Evolutionary conservation across 2,888 invertebrate species (phyloP).

Genomic region (Mythimna pallens): DNA sequence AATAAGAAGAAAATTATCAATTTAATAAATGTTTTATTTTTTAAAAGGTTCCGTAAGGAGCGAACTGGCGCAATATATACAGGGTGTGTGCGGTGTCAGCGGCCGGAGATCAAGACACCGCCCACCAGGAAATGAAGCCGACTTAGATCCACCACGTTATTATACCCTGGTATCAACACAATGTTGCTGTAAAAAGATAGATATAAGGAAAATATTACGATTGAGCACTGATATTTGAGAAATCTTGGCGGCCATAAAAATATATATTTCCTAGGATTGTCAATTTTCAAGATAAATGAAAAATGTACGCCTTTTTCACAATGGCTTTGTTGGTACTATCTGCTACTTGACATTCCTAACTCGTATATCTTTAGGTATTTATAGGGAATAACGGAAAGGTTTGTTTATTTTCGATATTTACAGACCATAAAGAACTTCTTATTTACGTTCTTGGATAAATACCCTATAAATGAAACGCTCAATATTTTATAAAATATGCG

Average conservation of each 20-base stretch:
- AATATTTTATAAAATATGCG: too few relatives aligned
- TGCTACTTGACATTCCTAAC: not conserved
- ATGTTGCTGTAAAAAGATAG: constrained; percentile 55
- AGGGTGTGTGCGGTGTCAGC: constrained; percentile 64
- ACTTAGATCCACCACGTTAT: constrained; percentile 67
- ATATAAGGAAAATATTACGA: constrained; percentile 59
- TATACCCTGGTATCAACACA: constrained; percentile 58
- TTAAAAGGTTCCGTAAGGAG: constrained; percentile 21
- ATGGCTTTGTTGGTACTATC: not conserved
- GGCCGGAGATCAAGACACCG: constrained; percentile 72
- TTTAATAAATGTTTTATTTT: not conserved
- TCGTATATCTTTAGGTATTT: too few relatives aligned
- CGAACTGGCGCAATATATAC: constrained; percentile 58
- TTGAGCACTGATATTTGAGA: constrained; percentile 49
- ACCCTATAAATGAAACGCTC: too few relatives aligned
- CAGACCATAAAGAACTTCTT: too few relatives aligned
- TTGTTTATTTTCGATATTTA: too few relatives aligned
- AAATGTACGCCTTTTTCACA: not conserved
- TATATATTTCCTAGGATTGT: constrained; percentile 23
- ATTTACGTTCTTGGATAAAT: too few relatives aligned
- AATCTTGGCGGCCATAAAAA: constrained; percentile 42
- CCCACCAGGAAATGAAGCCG: constrained; percentile 70
- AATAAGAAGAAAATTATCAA: too few relatives aligned
- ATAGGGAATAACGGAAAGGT: too few relatives aligned
- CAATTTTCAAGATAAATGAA: constrained; percentile 14